These are phyloP conservation scores for Atta texana DNA, from an alignment of 1,140 invertebrate genomes.

Conservation along the genomic window DNA sequence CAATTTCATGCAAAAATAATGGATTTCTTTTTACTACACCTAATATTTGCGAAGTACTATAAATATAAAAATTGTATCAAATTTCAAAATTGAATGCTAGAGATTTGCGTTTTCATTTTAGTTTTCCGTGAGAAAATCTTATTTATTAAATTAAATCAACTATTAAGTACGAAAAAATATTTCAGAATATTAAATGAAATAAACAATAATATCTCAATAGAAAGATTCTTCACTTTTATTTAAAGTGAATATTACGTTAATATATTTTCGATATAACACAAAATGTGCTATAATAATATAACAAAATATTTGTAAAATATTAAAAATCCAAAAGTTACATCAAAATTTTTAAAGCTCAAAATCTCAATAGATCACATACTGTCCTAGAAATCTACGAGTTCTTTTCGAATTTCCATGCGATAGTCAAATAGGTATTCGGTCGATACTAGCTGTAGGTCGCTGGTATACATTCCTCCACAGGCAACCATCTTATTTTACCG, in stretches of 20 bases:
- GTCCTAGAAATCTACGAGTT: conserved; percentile 13
- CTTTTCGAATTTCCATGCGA: not conserved
- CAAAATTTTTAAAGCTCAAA: conserved; percentile 3
- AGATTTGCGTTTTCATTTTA: too few species aligned
- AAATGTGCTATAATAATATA: not conserved
- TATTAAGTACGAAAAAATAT: too few species aligned
- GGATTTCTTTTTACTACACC: too few species aligned
- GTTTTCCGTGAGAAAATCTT: too few species aligned
- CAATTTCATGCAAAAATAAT: too few species aligned
- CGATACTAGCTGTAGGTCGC: conserved; percentile 1
- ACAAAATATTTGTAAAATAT: not conserved
- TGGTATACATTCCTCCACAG: not conserved
- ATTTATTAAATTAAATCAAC: too few species aligned
- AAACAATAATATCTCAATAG: not conserved
- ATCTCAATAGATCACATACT: conserved; percentile 10
- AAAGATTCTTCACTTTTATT: not conserved
- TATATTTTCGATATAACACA: not conserved
- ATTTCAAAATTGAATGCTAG: too few species aligned
- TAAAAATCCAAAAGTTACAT: not conserved
- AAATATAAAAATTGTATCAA: too few species aligned
- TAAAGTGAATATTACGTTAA: not conserved
- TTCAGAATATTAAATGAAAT: not conserved
- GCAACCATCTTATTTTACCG: conserved; percentile 37
- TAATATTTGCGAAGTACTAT: too few species aligned
- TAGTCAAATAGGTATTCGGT: not conserved